Evolutionary conservation across 2,797 vertebrate genomes (phyloP).

Genomic region (Brachyalestes nurse): DNA sequence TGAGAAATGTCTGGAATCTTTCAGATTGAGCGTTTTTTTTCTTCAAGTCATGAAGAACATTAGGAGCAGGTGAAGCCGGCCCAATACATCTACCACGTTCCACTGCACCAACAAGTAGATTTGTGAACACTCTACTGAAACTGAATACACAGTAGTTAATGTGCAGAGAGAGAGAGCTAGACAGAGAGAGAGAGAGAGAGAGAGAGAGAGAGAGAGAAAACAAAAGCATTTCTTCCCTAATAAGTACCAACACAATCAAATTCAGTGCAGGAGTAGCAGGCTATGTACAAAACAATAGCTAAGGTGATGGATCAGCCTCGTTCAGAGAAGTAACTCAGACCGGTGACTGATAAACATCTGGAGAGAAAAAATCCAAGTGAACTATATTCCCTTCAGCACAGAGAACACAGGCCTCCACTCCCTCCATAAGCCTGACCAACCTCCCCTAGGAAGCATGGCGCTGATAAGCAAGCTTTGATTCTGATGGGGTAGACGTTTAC

Average conservation of each 20-base stretch:
- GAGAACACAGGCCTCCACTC: constrained; percentile 2
- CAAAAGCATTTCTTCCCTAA: not conserved
- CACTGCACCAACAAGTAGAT: constrained; percentile 20
- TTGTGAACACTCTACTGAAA: constrained; percentile 21
- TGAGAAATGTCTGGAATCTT: not conserved
- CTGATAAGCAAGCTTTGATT: constrained; percentile 65
- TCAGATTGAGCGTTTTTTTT: constrained; percentile 9
- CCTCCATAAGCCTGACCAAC: not conserved
- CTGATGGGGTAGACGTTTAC: constrained; percentile 58
- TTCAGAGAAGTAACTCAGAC: not conserved
- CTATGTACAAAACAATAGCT: constrained; percentile 8
- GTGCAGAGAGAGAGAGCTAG: not conserved
- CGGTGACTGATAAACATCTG: constrained; percentile 16
- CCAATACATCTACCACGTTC: constrained; percentile 8
- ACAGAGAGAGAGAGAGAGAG: not conserved
- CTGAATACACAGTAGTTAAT: constrained; percentile 27
- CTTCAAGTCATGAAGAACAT: constrained; percentile 31
- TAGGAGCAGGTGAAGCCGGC: constrained; percentile 16
- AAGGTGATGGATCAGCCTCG: constrained; percentile 4
- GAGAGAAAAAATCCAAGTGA: not conserved
- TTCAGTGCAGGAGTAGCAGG: not conserved
- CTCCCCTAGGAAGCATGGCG: constrained; percentile 40
- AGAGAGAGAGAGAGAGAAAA: not conserved
- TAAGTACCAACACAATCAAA: not conserved
- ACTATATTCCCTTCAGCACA: not conserved